phyloP scores from a whole-genome alignment of 2,797 vertebrate species.

The Morelia viridis region DNA sequence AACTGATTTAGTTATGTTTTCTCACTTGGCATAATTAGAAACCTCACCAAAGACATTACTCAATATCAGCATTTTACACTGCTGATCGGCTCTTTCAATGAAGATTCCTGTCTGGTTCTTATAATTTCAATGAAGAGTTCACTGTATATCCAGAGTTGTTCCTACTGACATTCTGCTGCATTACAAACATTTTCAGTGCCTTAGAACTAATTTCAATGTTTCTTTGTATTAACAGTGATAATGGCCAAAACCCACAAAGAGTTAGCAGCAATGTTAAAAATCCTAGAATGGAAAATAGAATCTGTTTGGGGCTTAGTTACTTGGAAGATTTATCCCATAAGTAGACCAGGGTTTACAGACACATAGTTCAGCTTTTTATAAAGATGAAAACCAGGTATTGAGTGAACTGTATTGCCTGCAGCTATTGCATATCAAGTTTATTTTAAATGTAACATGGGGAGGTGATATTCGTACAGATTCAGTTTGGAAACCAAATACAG shows the following conservation, averaged over 20 bases:
- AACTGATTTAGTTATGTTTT: constrained; percentile 8
- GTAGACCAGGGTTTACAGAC: not conserved
- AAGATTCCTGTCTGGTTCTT: not conserved
- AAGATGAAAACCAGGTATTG: not conserved
- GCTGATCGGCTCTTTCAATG: not conserved
- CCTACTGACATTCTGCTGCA: not conserved
- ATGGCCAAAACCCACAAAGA: not conserved
- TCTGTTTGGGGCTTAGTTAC: not conserved
- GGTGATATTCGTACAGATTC: not conserved
- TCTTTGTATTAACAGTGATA: not conserved
- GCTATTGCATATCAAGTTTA: not conserved
- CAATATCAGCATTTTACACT: constrained; percentile 29
- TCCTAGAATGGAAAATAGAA: no score
- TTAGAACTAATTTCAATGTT: not conserved
- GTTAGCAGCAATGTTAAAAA: not conserved
- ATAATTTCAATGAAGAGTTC: constrained; percentile 28
- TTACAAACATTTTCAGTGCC: not conserved
- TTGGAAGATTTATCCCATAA: not conserved
- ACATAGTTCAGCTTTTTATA: not conserved
- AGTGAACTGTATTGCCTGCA: not conserved
- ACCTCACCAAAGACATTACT: constrained; percentile 32
- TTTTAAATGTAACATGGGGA: not conserved
- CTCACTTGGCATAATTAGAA: constrained; percentile 45
- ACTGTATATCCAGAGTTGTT: constrained; percentile 18
- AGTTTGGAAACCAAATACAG: not conserved